These are phyloP conservation scores for Notarius quadriscutis DNA, from an alignment of 2,113 vertebrate species.

Conservation along the genomic window DNA sequence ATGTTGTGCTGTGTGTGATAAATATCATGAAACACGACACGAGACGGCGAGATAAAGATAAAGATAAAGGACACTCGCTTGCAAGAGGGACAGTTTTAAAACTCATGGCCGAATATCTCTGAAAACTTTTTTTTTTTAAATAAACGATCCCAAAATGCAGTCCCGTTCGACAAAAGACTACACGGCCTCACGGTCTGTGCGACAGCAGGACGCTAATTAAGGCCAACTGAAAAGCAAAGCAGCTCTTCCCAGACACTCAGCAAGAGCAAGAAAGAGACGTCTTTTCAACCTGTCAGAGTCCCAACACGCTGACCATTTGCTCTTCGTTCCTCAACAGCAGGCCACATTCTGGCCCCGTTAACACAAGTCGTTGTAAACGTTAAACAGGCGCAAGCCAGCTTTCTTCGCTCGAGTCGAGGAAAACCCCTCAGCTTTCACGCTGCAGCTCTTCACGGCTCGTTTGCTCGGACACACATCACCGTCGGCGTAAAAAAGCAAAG, in stretches of 20 bases:
- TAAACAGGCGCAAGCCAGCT: slow-evolving; percentile 4
- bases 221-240: neutral
- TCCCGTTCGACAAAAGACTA: neutral
- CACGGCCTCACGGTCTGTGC: neutral
- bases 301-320: slow-evolving; percentile 60
- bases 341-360: slow-evolving; percentile 53
- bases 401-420: slow-evolving; percentile 36
- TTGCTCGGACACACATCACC: slow-evolving; percentile 40
- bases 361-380: slow-evolving; percentile 39
- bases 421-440: neutral
- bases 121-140: too few relatives aligned
- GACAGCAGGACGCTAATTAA: neutral
- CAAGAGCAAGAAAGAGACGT: neutral
- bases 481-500: slow-evolving; percentile 45
- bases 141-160: neutral
- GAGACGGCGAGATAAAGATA: neutral
- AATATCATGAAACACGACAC: neutral
- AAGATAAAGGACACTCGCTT: neutral
- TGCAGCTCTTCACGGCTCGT: slow-evolving; percentile 47
- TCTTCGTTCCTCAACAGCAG: slow-evolving; percentile 54
- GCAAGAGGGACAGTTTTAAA: neutral
- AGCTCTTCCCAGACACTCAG: neutral
- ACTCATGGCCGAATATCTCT: neutral
- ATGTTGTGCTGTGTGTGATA: neutral
- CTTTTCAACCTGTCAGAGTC: slow-evolving; percentile 53